phyloP scores from a whole-genome alignment of 2,888 invertebrate genomes.

The Drosophila austrosaltans region DNA sequence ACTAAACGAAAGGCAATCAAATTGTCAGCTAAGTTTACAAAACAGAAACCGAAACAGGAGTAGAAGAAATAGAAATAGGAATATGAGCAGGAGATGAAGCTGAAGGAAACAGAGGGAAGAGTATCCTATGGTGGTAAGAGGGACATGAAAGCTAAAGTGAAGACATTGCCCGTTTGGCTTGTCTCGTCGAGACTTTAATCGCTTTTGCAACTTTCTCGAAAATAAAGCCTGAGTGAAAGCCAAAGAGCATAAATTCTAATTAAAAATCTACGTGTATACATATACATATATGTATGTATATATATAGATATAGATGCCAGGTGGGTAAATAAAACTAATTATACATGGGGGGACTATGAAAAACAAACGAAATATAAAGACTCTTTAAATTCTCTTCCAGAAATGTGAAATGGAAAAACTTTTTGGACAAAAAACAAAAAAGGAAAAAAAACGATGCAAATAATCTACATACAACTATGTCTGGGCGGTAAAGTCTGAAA shows the following conservation, averaged over 20 bases:
- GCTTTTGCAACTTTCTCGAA: constrained; percentile 22
- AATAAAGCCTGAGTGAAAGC: constrained; percentile 12
- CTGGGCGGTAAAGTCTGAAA: constrained; percentile 65
- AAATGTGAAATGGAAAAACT: constrained; percentile 64
- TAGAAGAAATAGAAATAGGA: not conserved
- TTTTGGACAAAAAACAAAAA: constrained; percentile 43
- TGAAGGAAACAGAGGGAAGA: not conserved
- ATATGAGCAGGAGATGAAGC: not conserved
- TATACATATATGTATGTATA: not conserved
- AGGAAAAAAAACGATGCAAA: constrained; percentile 1
- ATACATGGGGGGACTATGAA: constrained; percentile 35
- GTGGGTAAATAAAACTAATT: constrained; percentile 76
- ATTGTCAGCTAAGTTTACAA: constrained; percentile 18
- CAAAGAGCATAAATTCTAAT: constrained; percentile 66
- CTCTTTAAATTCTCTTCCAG: constrained; percentile 47
- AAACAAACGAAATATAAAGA: constrained; percentile 11
- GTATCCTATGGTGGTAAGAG: constrained; percentile 3
- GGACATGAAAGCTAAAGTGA: not conserved
- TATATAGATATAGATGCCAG: constrained; percentile 42
- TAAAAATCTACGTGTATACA: constrained; percentile 60
- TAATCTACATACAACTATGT: constrained; percentile 44
- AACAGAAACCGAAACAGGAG: not conserved
- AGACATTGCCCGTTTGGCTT: constrained; percentile 9
- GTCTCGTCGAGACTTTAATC: constrained; percentile 25
- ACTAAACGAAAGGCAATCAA: constrained; percentile 46